phyloP scores from a whole-genome alignment of 2,888 invertebrate species.

The Euclidia mi region DNA sequence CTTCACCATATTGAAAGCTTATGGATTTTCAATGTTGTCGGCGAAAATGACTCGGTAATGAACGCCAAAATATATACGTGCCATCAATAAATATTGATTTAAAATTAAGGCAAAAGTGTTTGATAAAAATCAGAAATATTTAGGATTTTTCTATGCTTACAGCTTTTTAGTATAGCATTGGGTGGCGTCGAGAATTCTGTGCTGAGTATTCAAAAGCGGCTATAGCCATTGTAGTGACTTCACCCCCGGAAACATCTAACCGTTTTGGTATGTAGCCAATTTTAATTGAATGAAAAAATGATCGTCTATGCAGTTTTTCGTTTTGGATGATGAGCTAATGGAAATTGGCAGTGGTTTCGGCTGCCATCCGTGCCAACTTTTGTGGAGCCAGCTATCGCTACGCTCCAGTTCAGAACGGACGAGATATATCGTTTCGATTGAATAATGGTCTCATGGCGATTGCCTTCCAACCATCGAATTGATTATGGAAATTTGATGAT shows the following conservation, averaged over 20 bases:
- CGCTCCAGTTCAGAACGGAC: slow-evolving; percentile 82
- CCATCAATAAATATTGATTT: slow-evolving; percentile 26
- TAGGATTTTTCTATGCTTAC: background rate
- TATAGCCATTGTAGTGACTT: slow-evolving; percentile 20
- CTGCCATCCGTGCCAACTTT: slow-evolving; percentile 87
- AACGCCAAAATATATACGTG: slow-evolving; percentile 64
- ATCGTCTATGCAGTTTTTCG: slow-evolving; percentile 89
- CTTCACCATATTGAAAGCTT: slow-evolving; percentile 89
- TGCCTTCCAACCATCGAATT: slow-evolving; percentile 75
- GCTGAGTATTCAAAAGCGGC: background rate
- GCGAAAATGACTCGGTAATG: slow-evolving; percentile 77
- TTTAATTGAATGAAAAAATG: slow-evolving; percentile 90
- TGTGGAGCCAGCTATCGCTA: slow-evolving; percentile 87
- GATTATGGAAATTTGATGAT: slow-evolving; percentile 70
- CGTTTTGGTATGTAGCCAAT: slow-evolving; percentile 86
- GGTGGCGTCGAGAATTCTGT: background rate
- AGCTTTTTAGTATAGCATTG: background rate
- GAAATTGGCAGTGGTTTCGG: slow-evolving; percentile 89
- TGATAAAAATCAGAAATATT: background rate
- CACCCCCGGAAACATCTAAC: slow-evolving; percentile 64
- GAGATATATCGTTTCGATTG: slow-evolving; percentile 88
- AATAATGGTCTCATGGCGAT: slow-evolving; percentile 87
- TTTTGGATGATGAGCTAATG: slow-evolving; percentile 90
- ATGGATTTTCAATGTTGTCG: slow-evolving; percentile 87
- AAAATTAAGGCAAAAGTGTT: slow-evolving; percentile 10